Evolutionary conservation across 1,140 invertebrate genomes (phyloP), one percentile per base, ranked within the genome.

Genomic region (Nymphalis io): DNA sequence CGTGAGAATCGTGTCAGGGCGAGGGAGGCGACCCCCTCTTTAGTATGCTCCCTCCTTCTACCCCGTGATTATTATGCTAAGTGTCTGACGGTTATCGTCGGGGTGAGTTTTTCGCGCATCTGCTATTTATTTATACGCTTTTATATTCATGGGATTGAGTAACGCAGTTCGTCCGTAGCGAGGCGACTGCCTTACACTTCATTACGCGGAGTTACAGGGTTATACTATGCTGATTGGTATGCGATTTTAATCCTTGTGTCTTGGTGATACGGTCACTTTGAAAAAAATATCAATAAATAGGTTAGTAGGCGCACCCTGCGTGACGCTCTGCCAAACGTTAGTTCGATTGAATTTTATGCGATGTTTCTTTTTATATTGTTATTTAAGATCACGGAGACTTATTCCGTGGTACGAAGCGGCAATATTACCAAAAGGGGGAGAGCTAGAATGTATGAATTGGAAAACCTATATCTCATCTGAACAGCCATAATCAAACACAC

Each of bases 101-200:
- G 85, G 87, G 87, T 81, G 86, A 86, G 77, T 89, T 90, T 91
- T 91, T 89, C 85, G 86, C 89, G 87, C 89, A 89, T 91, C 89
- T 91, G 89, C 85, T 91, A 91, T 91, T 91, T 91, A 90, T 90
- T 91, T 91, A 90, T 85, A 86, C 84, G 84, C 79, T 91, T 87
- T 51, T 90, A 87, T 90, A 91, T 90, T 91, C 88, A 91, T 90
- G 74, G 84, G 81, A 82, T 85, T 83, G 83, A 79, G 76, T 81
- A 85, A 83, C 75, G 79, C 76, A 76, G 76, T 74, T 84, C 80
- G 78, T 60, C 76, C 78, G 80, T 82, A 74, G 80, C 69, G 74
- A 81, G 77, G 77, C 78, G 79, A 75, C 82, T 81, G 75, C 75
- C 82, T 83, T 83, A 89, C 89, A 89, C 85, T 89, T 91, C 89